These are phyloP conservation scores for Phoebastria nigripes DNA, from an alignment of 2,797 vertebrate species.

Conservation along the genomic window DNA sequence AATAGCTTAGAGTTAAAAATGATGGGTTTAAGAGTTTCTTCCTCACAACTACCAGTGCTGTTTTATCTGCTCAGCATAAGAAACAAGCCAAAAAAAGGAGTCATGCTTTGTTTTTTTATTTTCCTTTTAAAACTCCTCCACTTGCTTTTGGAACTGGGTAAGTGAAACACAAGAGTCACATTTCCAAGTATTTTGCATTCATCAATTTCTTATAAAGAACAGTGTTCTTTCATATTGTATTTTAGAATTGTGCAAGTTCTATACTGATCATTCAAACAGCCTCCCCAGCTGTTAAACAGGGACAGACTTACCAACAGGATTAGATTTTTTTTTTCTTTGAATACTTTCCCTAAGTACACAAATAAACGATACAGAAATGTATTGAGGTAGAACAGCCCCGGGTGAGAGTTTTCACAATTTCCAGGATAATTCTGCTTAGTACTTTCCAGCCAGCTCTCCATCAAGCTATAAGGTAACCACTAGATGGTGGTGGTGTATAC, in stretches of 20 bases:
- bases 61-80: not conserved
- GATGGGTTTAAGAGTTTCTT: not conserved
- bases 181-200: not conserved
- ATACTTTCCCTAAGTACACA: not conserved
- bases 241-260: not conserved
- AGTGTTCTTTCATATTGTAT: not conserved
- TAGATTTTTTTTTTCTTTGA: not conserved
- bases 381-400: not conserved
- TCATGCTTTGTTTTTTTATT: not conserved
- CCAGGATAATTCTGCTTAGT: not conserved
- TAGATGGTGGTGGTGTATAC: slow-evolving; percentile 37
- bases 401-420: not conserved
- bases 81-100: not conserved
- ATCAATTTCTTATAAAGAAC: not conserved
- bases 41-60: not conserved
- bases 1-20: not conserved
- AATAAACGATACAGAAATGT: not conserved
- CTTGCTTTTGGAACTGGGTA: not conserved
- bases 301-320: not conserved
- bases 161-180: not conserved
- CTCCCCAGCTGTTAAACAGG: not conserved
- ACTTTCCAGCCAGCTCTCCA: not conserved
- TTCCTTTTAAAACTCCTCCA: not conserved
- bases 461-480: not conserved
- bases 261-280: not conserved